Percentiles rank a stretch among this genome's conserved stretches.
phyloP scores from a whole-genome alignment of 2,113 vertebrate genomes.

The Dinomys branickii region DNA sequence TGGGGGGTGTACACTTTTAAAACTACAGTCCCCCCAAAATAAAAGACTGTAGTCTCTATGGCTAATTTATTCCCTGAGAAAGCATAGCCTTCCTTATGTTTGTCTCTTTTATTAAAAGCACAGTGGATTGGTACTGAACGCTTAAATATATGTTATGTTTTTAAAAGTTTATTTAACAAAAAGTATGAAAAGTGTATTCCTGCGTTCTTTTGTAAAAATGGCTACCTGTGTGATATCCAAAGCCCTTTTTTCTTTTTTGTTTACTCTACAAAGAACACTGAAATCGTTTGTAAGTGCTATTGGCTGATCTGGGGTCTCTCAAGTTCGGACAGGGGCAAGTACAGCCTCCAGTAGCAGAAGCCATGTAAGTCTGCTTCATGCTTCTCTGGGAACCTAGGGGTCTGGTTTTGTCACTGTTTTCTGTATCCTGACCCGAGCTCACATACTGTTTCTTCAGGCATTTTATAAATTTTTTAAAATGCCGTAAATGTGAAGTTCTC shows the following conservation, averaged over 20 bases:
- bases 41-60: neutral
- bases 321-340: conserved; percentile 19
- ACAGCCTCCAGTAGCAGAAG: neutral
- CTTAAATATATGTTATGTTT: conserved; percentile 1
- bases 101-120: conserved; percentile 11
- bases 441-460: conserved; percentile 41
- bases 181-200: neutral
- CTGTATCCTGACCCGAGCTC: neutral
- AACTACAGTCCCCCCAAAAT: neutral
- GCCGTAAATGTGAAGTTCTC: conserved; percentile 53
- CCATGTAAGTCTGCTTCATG: neutral
- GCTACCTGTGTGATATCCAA: neutral
- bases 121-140: conserved; percentile 66
- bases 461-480: conserved; percentile 57
- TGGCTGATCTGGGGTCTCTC: neutral
- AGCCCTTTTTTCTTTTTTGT: conserved; percentile 7
- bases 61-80: neutral
- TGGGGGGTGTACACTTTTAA: neutral
- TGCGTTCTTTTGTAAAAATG: conserved; percentile 8
- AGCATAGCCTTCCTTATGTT: neutral
- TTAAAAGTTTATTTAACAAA: conserved; percentile 8
- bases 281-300: neutral
- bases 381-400: neutral
- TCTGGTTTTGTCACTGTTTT: conserved; percentile 42
- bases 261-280: conserved; percentile 37